Conservation (phyloP, 92 coral and sea anemone genomes). For the Umimayanthus kanabou region DNA sequence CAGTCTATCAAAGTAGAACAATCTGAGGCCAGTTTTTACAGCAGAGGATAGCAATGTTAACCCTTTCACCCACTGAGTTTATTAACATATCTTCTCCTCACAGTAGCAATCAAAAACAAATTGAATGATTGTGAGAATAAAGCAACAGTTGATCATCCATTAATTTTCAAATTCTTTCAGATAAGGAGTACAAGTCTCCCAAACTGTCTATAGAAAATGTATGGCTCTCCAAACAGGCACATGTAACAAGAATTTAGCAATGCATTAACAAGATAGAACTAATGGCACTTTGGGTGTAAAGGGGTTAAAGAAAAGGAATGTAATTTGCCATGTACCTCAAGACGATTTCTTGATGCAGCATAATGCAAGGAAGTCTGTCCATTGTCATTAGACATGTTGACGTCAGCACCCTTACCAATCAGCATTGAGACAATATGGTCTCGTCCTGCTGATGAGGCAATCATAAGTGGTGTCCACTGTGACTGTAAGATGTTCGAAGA, state of each 20-base stretch:
- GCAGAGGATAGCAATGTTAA: too few relatives aligned
- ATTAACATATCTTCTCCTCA: too few relatives aligned
- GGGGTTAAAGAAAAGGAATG: not conserved
- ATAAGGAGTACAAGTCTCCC: too few relatives aligned
- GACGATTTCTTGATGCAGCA: slow-evolving; percentile 94
- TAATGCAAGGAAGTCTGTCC: slow-evolving; percentile 94
- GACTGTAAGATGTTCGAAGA: slow-evolving; percentile 51
- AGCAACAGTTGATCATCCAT: not conserved
- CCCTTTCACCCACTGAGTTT: too few relatives aligned
- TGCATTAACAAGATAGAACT: not conserved
- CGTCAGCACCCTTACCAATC: slow-evolving; percentile 83
- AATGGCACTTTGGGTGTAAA: too few relatives aligned
- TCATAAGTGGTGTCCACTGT: slow-evolving; percentile 96
- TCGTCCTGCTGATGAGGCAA: slow-evolving; percentile 94
- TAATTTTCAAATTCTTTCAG: not conserved
- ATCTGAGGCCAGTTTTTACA: too few relatives aligned
- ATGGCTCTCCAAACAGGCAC: too few relatives aligned
- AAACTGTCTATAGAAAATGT: too few relatives aligned
- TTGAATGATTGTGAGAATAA: too few relatives aligned
- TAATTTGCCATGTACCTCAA: slow-evolving; percentile 58
- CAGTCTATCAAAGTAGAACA: too few relatives aligned
- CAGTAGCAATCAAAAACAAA: too few relatives aligned
- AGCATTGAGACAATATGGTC: slow-evolving; percentile 75
- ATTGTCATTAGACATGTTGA: slow-evolving; percentile 79
- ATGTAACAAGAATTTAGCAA: not conserved